A percentile compares a stretch with the other conserved stretches of the same genome.
Conservation (phyloP, 2,113 vertebrate species). For the Candoia aspera region DNA sequence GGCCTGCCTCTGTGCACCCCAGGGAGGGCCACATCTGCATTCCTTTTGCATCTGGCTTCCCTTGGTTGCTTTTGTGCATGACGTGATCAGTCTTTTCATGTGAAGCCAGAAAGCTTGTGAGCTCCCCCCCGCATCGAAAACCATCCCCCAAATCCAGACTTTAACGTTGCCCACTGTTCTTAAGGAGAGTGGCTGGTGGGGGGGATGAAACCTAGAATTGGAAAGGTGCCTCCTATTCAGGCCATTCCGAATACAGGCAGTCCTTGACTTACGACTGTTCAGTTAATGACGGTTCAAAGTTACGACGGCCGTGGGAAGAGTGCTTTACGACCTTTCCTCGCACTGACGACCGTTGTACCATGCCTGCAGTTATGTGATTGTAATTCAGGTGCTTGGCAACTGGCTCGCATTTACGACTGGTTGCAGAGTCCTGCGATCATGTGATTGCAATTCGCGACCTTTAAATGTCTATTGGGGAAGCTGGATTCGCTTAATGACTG, state of each 20-base stretch:
- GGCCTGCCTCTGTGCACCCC: not conserved
- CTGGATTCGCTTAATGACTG: too few species aligned
- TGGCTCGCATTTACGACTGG: too few species aligned
- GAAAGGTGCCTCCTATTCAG: not conserved
- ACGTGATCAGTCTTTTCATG: not conserved
- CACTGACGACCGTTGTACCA: too few species aligned
- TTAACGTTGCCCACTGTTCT: not conserved
- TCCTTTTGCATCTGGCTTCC: not conserved
- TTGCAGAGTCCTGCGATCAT: too few species aligned
- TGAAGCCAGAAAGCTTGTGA: not conserved
- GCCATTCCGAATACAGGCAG: not conserved
- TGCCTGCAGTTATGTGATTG: too few species aligned
- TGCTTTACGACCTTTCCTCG: too few species aligned
- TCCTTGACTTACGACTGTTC: not conserved
- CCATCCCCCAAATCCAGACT: not conserved
- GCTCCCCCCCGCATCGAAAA: too few species aligned
- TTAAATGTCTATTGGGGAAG: too few species aligned
- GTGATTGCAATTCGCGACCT: too few species aligned
- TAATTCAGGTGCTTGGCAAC: too few species aligned
- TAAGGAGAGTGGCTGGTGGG: not conserved
- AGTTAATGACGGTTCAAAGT: too few species aligned
- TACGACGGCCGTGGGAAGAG: too few species aligned
- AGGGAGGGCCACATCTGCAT: not conserved
- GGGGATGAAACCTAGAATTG: not conserved
- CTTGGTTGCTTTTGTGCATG: not conserved